Evolutionary conservation across 2,113 vertebrate species (phyloP).

Genomic region (Leucopsar rothschildi): DNA sequence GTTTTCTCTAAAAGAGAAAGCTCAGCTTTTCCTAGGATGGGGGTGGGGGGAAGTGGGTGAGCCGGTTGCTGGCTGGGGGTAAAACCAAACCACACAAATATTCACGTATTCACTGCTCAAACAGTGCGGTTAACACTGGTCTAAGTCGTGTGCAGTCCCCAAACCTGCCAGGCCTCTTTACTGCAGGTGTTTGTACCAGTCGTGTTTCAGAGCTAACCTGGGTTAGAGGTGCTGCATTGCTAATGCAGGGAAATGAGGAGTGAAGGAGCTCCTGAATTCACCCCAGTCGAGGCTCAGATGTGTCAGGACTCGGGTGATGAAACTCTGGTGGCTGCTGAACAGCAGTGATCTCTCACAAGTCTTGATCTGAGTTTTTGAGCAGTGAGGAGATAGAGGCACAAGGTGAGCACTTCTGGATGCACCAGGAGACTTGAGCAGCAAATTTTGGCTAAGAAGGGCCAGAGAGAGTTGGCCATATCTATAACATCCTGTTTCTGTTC

Average conservation of each 20-base stretch:
- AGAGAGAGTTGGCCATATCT: background rate
- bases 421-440: background rate
- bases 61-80: background rate
- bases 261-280: background rate
- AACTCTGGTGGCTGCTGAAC: background rate
- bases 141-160: background rate
- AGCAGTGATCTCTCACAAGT: background rate
- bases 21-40: background rate
- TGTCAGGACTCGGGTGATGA: background rate
- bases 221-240: background rate
- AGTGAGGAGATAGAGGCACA: background rate
- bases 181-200: background rate
- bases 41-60: background rate
- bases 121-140: background rate
- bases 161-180: background rate
- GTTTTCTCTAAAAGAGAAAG: background rate
- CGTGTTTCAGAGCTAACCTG: background rate
- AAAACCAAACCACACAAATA: background rate
- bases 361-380: background rate
- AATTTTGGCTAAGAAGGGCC: background rate
- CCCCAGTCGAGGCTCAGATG: accelerated
- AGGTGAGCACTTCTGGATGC: background rate
- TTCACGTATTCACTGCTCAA: background rate
- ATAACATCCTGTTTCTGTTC: background rate
- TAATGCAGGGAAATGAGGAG: background rate